Base-by-base conservation (phyloP, 2,113 vertebrate genomes). In the Coptodon rendalli region DNA sequence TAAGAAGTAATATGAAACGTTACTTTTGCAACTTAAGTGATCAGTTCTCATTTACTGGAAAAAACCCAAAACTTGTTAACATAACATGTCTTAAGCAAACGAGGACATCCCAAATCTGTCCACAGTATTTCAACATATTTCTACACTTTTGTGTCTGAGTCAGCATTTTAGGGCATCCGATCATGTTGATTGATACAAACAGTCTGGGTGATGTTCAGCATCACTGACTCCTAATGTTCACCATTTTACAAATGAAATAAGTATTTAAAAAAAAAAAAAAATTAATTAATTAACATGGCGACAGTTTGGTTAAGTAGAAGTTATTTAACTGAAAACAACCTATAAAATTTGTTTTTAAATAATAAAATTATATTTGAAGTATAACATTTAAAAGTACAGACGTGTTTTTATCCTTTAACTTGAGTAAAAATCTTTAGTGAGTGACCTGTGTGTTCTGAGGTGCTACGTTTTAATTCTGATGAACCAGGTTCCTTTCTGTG, bases 61-160 rank as follows among this genome's bases (percentile, higher is more conserved):
- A 40, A 54, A 54, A 43, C 2, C 22, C 22, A 6, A 45, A 45
- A 14, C 43, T 45, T 45, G 43, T 45, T 48, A 48, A 17, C 31
- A 4, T 6, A 7, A 16, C n/a, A 22, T 24, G 6, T 56, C 54
- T 5, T 27, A 57, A 57, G 24, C 22, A 57, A 13, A 57, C 2
- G 7, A 27, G 22, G 27, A 57, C 22, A 27, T 57, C 54, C 22
- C 12, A 57, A 24, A 57, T 57, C 22, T 12, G 12, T 1, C 12
- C 22, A 14, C 4, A 57, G 13, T 11, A 54, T n/a, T 53, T 53
- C 52, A 10, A n/a, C 17, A 52, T 50, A 17, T 52, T 54, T 54
- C n/a, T 54, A 54, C 52, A 54, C n/a, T 22, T 3, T 1, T 54
- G n/a, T 54, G 52, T 54, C 22, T n/a, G 0, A 0, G 0, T 54